Percentiles rank a stretch among this genome's conserved stretches.
These are phyloP conservation scores for Holacanthus passer DNA, from an alignment of 2,113 vertebrate genomes.

Conservation along the genomic window DNA sequence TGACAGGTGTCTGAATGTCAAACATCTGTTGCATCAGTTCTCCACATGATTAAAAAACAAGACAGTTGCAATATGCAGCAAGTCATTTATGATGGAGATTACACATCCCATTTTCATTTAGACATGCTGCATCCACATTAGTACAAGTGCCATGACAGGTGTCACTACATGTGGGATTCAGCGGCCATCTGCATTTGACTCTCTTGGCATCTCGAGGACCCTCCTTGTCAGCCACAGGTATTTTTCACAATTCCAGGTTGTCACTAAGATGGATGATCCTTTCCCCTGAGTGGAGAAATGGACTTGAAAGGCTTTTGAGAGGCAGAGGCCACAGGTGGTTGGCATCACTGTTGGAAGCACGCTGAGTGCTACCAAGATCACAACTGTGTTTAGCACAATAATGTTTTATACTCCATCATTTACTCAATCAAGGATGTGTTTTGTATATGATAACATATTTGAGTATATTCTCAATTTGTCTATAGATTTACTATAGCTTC, in stretches of 20 bases:
- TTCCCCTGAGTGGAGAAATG: constrained; percentile 44
- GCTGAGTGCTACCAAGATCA: constrained; percentile 31
- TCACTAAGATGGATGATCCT: constrained; percentile 76
- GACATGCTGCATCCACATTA: constrained; percentile 44
- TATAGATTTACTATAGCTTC: background rate
- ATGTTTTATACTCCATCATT: constrained; percentile 18
- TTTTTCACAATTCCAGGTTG: constrained; percentile 76
- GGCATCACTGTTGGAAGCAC: constrained; percentile 47
- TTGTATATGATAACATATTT: background rate
- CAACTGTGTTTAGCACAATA: constrained; percentile 31
- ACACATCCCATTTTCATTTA: constrained; percentile 35
- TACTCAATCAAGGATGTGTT: background rate
- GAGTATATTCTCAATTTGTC: constrained; percentile 7
- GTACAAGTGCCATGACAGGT: constrained; percentile 48
- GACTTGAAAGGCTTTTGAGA: constrained; percentile 63
- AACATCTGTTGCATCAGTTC: constrained; percentile 44
- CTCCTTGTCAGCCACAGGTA: constrained; percentile 58
- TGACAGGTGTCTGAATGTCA: constrained; percentile 56
- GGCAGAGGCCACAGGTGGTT: constrained; percentile 63
- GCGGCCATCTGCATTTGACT: constrained; percentile 53
- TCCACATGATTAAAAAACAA: constrained; percentile 29
- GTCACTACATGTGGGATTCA: constrained; percentile 32
- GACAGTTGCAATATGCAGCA: constrained; percentile 66
- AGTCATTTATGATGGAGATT: constrained; percentile 55
- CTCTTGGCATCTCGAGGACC: constrained; percentile 47